Conservation (phyloP, 2,888 invertebrate genomes). For the Calameuta pallipes region DNA sequence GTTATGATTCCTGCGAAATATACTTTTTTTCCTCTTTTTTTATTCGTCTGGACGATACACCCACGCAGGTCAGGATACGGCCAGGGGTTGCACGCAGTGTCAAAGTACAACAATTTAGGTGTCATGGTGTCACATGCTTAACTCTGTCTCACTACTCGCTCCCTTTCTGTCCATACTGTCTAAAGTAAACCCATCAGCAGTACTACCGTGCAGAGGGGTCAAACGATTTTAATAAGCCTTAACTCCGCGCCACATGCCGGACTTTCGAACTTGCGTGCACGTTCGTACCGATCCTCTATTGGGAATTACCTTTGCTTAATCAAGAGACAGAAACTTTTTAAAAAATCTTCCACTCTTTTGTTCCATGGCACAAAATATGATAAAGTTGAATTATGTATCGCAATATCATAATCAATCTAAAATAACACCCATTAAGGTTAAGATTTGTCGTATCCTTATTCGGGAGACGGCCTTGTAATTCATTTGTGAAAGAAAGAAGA, state of each 20-base stretch:
- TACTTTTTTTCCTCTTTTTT: conserved; percentile 7
- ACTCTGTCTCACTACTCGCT: conserved; percentile 4
- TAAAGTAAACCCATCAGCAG: conserved; percentile 49
- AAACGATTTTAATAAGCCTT: conserved; percentile 59
- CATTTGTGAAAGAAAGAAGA: neutral
- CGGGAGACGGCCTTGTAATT: neutral
- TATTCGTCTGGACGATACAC: conserved; percentile 25
- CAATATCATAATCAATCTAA: neutral
- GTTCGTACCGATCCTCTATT: conserved; percentile 14
- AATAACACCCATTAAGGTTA: neutral
- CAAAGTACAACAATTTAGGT: conserved; percentile 44
- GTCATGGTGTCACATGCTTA: conserved; percentile 33
- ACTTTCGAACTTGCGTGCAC: conserved; percentile 33
- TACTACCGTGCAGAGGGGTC: conserved; percentile 43
- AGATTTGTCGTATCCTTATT: neutral
- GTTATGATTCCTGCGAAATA: neutral
- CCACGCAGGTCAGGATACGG: conserved; percentile 32
- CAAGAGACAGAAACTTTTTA: neutral
- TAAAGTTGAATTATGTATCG: neutral
- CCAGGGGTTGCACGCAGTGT: conserved; percentile 35
- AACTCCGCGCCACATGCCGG: conserved; percentile 42
- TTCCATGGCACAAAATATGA: neutral
- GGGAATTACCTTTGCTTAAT: conserved; percentile 7
- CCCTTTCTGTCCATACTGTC: conserved; percentile 13
- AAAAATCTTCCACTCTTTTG: neutral